Percentiles rank a stretch among this genome's conserved stretches.
Evolutionary conservation across 2,888 invertebrate genomes (phyloP).

Genomic region (Muscina levida): DNA sequence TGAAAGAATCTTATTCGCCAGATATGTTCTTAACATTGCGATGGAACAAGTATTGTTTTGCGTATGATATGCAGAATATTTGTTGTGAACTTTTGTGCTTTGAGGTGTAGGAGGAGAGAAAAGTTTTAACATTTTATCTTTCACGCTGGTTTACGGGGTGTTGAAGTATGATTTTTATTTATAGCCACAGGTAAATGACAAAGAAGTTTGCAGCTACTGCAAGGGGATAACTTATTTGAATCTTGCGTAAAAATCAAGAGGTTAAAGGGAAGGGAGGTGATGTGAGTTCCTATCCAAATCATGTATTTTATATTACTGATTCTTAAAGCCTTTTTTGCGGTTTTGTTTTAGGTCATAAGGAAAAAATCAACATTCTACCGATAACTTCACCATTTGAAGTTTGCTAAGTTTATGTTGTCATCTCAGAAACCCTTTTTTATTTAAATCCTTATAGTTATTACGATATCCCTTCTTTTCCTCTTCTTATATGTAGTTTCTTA

Average conservation of each 20-base stretch:
- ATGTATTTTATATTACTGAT: too few species aligned
- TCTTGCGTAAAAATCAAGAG: neutral
- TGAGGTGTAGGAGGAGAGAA: too few species aligned
- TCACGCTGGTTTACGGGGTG: slow-evolving; percentile 4
- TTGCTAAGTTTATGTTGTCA: slow-evolving; percentile 25
- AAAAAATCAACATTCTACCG: slow-evolving; percentile 3
- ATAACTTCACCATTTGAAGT: slow-evolving; percentile 8
- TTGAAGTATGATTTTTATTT: slow-evolving; percentile 48
- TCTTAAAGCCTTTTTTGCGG: too few species aligned
- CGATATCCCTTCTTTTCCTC: neutral
- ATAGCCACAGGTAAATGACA: slow-evolving; percentile 41
- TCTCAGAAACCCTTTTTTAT: slow-evolving; percentile 1
- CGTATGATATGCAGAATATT: slow-evolving; percentile 45
- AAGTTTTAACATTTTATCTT: slow-evolving; percentile 21
- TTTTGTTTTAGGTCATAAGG: too few species aligned
- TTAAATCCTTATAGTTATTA: neutral
- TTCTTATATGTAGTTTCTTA: neutral
- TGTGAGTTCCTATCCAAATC: too few species aligned
- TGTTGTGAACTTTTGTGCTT: slow-evolving; percentile 39
- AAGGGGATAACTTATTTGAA: neutral
- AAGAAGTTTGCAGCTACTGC: neutral
- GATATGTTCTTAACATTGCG: neutral
- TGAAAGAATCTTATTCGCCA: neutral
- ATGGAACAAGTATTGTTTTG: slow-evolving; percentile 17
- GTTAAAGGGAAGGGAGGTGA: neutral